Evolutionary conservation across 2,113 vertebrate genomes (phyloP).

Genomic region (Hemicordylus capensis): DNA sequence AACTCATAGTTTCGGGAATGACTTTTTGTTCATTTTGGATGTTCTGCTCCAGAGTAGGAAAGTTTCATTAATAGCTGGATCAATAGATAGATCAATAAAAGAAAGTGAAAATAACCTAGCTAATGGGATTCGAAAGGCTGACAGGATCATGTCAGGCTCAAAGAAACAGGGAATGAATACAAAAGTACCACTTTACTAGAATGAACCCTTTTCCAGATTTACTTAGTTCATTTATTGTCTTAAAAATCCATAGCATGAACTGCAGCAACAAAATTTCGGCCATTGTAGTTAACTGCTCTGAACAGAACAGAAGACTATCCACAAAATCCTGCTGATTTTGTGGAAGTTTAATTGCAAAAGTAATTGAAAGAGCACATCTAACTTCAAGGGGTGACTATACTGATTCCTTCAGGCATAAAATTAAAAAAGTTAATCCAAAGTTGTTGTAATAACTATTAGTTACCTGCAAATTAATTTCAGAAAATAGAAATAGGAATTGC

Average conservation of each 20-base stretch:
- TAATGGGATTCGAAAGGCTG: constrained; percentile 50
- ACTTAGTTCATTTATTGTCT: constrained; percentile 31
- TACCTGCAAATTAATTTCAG: constrained; percentile 48
- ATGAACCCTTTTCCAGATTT: constrained; percentile 8
- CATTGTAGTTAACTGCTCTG: constrained; percentile 4
- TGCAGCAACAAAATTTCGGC: constrained; percentile 37
- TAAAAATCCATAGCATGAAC: constrained; percentile 28
- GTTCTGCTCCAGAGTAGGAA: constrained; percentile 25
- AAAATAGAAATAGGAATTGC: constrained; percentile 44
- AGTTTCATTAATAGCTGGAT: constrained; percentile 62
- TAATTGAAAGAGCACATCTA: constrained; percentile 52
- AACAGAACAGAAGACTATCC: constrained; percentile 21
- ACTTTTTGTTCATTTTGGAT: constrained; percentile 41
- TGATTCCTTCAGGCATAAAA: constrained; percentile 52
- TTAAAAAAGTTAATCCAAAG: constrained; percentile 55
- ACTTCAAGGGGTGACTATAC: constrained; percentile 37
- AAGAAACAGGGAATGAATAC: background rate
- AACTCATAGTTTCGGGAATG: background rate
- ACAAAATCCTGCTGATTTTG: constrained; percentile 48
- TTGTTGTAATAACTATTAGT: constrained; percentile 56
- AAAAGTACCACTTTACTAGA: constrained; percentile 4
- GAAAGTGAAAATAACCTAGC: constrained; percentile 48
- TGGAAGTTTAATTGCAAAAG: constrained; percentile 58
- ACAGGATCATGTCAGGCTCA: constrained; percentile 24
- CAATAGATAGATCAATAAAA: constrained; percentile 53